Conservation (phyloP, 2,113 vertebrate genomes). For the Pollimyrus isidori region DNA sequence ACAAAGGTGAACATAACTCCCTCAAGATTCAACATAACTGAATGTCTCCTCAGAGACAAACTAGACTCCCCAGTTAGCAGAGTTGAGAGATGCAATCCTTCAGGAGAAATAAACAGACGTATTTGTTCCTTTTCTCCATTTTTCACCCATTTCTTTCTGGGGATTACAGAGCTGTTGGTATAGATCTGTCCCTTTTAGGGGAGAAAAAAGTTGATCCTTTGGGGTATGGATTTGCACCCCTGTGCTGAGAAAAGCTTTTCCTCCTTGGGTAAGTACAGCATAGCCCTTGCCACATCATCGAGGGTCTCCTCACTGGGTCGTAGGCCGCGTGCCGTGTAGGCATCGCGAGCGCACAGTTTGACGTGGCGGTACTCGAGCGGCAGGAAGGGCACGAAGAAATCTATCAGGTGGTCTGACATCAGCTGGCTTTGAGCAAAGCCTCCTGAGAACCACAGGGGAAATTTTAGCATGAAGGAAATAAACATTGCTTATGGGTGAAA, state of each 20-base stretch:
- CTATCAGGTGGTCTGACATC: conserved; percentile 74
- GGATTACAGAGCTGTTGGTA: conserved; percentile 9
- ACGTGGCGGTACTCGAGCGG: conserved; percentile 83
- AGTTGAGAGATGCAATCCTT: not conserved
- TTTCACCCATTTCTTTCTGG: not conserved
- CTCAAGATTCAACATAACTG: not conserved
- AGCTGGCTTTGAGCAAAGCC: conserved; percentile 71
- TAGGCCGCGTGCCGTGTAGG: conserved; percentile 68
- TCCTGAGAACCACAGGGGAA: conserved; percentile 34
- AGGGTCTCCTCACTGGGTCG: conserved; percentile 63
- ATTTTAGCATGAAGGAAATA: not conserved
- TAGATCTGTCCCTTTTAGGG: conserved; percentile 54
- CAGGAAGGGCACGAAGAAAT: conserved; percentile 84
- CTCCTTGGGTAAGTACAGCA: conserved; percentile 83
- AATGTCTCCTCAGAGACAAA: conserved; percentile 8
- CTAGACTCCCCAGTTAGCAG: not conserved
- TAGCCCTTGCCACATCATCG: conserved; percentile 74
- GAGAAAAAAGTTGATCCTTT: conserved; percentile 84
- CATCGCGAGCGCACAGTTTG: conserved; percentile 74
- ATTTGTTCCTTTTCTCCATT: not conserved
- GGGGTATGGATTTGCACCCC: conserved; percentile 88
- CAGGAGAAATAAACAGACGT: not conserved
- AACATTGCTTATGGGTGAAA: not conserved
- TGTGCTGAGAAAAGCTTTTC: conserved; percentile 86
- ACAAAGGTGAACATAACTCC: not conserved